Conservation (phyloP, 2,888 invertebrate species). For the Zootermopsis nevadensis region DNA sequence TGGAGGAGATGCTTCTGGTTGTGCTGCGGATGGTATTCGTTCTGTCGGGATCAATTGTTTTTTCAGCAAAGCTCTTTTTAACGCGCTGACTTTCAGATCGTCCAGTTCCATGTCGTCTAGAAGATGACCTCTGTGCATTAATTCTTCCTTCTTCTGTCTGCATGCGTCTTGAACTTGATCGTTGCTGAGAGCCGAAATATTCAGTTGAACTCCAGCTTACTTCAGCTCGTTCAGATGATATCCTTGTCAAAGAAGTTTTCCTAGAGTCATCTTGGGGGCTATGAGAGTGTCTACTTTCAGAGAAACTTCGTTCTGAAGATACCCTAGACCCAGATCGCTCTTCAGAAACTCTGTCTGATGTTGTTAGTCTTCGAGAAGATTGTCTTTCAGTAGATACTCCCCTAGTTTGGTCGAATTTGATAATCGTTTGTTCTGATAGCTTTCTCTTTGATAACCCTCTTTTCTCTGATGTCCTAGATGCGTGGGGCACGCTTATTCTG, state of each 20-base stretch:
- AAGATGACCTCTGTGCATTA: neutral
- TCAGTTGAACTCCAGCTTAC: neutral
- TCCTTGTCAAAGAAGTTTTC: neutral
- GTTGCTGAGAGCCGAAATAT: neutral
- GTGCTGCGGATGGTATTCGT: neutral
- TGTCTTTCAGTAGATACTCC: neutral
- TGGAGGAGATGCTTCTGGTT: neutral
- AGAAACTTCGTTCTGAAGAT: neutral
- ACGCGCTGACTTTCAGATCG: neutral
- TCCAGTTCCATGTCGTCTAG: neutral
- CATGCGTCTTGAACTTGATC: neutral
- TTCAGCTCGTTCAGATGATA: neutral
- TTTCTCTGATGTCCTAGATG: neutral
- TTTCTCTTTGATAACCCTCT: neutral
- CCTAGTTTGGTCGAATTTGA: neutral
- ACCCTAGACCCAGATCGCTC: neutral
- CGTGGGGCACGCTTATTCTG: neutral
- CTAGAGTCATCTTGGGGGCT: neutral
- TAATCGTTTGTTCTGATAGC: neutral
- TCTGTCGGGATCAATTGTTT: neutral
- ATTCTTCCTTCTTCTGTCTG: neutral
- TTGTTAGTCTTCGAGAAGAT: neutral
- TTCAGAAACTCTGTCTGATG: neutral
- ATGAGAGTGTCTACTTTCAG: neutral
- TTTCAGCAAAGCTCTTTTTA: neutral